phyloP scores from a whole-genome alignment of 2,888 invertebrate species.

The Rhogogaster chlorosoma region DNA sequence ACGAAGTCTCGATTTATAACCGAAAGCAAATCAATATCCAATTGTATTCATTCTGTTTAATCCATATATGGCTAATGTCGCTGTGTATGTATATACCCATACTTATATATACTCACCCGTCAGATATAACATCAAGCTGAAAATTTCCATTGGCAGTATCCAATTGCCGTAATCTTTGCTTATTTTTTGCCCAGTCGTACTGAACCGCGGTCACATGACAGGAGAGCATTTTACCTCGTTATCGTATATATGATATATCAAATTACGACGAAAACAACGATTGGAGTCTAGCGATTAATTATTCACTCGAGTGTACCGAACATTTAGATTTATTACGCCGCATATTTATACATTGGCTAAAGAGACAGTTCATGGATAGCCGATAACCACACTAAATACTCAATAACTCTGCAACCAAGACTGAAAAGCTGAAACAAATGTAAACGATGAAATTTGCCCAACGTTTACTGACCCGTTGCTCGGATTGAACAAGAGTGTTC shows the following conservation, averaged over 20 bases:
- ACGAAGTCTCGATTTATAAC: background rate
- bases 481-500: background rate
- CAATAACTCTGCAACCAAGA: background rate
- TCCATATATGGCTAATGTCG: background rate
- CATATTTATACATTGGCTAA: background rate
- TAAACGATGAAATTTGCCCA: background rate
- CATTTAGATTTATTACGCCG: background rate
- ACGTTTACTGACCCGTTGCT: background rate
- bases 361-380: background rate
- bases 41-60: background rate
- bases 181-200: constrained; percentile 65
- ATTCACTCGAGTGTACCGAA: background rate
- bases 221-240: constrained; percentile 63
- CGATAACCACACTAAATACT: background rate
- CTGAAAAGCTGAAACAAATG: background rate
- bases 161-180: constrained; percentile 41
- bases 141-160: constrained; percentile 41
- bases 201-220: constrained; percentile 69
- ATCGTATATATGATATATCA: background rate
- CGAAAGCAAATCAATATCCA: background rate
- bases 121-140: constrained; percentile 41
- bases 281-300: background rate
- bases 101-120: constrained; percentile 16
- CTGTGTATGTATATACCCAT: background rate
- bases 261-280: background rate